A percentile compares a stretch with the other conserved stretches of the same genome.
These are phyloP conservation scores for Chirona hameri DNA, from an alignment of 2,888 invertebrate species.

Conservation along the genomic window DNA sequence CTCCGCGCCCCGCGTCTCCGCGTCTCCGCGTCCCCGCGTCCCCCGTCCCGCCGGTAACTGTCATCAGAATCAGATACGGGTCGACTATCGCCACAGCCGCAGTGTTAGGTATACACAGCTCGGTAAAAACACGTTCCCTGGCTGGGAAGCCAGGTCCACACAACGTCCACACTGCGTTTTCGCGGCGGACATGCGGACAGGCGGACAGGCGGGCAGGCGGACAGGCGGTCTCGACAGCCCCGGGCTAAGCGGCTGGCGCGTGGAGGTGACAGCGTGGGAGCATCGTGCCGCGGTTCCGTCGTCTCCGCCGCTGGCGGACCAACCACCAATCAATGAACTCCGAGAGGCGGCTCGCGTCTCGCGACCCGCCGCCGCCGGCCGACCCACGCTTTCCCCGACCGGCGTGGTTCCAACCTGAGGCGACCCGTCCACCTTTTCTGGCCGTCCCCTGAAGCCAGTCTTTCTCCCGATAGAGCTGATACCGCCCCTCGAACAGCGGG, in stretches of 20 bases:
- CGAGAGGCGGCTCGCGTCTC: background rate
- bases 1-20: background rate
- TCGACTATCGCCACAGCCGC: background rate
- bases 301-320: background rate
- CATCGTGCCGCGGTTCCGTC: background rate
- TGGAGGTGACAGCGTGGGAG: background rate
- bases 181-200: background rate
- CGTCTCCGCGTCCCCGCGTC: too few species aligned
- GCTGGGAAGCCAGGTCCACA: background rate
- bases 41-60: too few species aligned
- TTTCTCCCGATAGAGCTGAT: too few species aligned
- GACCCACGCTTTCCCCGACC: background rate
- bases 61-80: background rate
- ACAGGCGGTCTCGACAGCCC: background rate
- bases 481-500: too few species aligned
- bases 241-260: background rate
- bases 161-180: background rate
- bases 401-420: too few species aligned
- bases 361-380: background rate
- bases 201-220: background rate
- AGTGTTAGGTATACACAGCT: background rate
- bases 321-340: background rate
- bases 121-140: background rate
- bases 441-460: too few species aligned
- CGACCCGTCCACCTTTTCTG: too few species aligned